These are phyloP conservation scores for Yasuhikotakia modesta DNA, from an alignment of 2,797 vertebrate genomes.

Conservation along the genomic window DNA sequence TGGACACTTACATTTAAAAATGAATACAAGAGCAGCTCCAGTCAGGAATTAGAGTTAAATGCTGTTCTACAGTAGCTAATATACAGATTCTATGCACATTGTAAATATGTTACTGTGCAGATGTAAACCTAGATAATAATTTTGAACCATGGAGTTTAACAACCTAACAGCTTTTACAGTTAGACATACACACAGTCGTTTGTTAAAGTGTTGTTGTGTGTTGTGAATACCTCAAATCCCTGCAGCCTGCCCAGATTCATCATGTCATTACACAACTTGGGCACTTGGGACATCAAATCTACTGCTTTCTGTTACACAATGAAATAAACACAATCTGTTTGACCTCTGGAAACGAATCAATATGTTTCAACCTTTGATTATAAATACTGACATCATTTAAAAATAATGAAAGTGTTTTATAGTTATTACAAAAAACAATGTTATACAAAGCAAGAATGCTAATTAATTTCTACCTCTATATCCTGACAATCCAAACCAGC, in stretches of 20 bases:
- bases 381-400: not conserved
- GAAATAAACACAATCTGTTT: conserved; percentile 1
- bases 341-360: not conserved
- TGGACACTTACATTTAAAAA: not conserved
- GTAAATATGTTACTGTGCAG: no score
- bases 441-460: not conserved
- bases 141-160: no score
- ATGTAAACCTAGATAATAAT: no score
- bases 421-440: no score
- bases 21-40: not conserved
- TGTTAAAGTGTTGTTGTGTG: not conserved
- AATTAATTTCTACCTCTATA: conserved; percentile 81
- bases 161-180: no score
- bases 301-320: conserved; percentile 87
- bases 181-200: not conserved
- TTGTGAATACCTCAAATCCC: conserved; percentile 87
- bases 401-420: no score
- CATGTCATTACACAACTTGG: conserved; percentile 99
- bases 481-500: conserved; percentile 92
- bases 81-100: no score
- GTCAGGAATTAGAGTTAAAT: not conserved
- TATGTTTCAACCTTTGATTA: not conserved
- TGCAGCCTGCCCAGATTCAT: conserved; percentile 98
- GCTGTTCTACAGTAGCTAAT: no score
- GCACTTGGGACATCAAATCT: conserved; percentile 97